Base-by-base conservation (phyloP, 2,888 invertebrate genomes). In the Ophion slaviceki region DNA sequence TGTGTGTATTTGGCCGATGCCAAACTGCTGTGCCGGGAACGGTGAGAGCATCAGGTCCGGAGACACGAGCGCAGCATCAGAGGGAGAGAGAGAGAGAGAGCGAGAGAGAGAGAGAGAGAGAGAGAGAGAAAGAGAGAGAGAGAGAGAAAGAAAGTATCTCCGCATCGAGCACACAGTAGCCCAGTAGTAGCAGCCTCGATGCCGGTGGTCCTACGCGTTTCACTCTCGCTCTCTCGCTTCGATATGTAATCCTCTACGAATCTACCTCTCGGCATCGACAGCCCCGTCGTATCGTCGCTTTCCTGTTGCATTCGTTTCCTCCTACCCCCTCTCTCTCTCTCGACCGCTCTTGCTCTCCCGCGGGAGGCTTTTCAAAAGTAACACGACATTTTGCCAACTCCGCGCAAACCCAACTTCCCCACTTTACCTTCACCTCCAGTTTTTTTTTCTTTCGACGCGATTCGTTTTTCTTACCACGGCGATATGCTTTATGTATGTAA, bases 121-220 rank as follows among this genome's bases (percentile, higher is more conserved):
- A 75, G 75, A 68, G 77, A 40, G 77, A 67, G 36, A 67, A 59
- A 36, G 36, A 24, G 36, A 36, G 36, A 36, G 32, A 53, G 47
- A 75, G 47, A 64, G 32, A 75, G 75, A 68, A 67, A 40, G 77
- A 67, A 28, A 67, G 67, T 57, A 28, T 67, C 59, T 78, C 78
- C 47, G 40, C 78, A 68, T 78, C 68, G 4, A 78, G 40, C 77
- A 79, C 82, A 70, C 68, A 81, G 84, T 82, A 81, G 75, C 82
- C 57, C 71, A 67, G 72, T 82, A 78, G 87, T 77, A 75, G 85
- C 86, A 85, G 84, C 82, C 87, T 91, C 92, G 92, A 92, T 92
- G 90, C 92, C 92, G 93, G 93, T 93, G 93, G 93, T 93, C 93
- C 92, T 90, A 90, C 89, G 90, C 90, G 92, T 92, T 91, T 89